A percentile compares a stretch with the other conserved stretches of the same genome.
These are phyloP conservation scores for Thymelicus acteon DNA, from an alignment of 2,888 invertebrate genomes.

Conservation along the genomic window DNA sequence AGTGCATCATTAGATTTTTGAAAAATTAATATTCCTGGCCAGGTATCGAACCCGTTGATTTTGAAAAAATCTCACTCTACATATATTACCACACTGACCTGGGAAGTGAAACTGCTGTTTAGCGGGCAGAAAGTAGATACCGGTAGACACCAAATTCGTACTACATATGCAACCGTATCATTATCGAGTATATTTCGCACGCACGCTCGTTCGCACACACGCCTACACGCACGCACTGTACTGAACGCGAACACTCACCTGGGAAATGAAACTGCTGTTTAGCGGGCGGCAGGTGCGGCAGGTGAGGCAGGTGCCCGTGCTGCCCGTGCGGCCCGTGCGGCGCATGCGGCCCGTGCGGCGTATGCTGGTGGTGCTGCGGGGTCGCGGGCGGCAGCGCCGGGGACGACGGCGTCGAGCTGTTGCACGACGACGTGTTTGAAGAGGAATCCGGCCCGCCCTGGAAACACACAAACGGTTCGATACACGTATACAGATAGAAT, in stretches of 20 bases:
- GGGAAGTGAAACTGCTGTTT: not conserved
- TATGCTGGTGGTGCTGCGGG: slow-evolving; percentile 86
- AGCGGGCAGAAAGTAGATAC: too few species aligned
- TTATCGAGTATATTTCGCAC: too few species aligned
- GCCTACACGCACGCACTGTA: not conserved
- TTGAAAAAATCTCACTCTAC: too few species aligned
- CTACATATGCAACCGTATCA: too few species aligned
- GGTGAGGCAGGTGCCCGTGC: slow-evolving; percentile 73
- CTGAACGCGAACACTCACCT: slow-evolving; percentile 70
- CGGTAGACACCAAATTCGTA: too few species aligned
- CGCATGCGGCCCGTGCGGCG: slow-evolving; percentile 46
- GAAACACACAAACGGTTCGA: not conserved
- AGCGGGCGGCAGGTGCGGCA: slow-evolving; percentile 77
- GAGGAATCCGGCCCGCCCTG: slow-evolving; percentile 92
- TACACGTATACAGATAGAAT: too few species aligned
- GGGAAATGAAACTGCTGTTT: slow-evolving; percentile 92
- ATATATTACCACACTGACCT: too few species aligned
- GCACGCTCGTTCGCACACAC: too few species aligned
- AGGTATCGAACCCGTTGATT: too few species aligned
- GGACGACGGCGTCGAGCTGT: slow-evolving; percentile 98
- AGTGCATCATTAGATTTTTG: too few species aligned
- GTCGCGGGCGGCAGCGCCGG: slow-evolving; percentile 89
- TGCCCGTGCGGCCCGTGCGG: slow-evolving; percentile 77
- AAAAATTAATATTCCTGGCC: too few species aligned
- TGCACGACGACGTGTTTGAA: slow-evolving; percentile 97